Conservation (phyloP, 1,140 invertebrate species). For the Halesus radiatus region DNA sequence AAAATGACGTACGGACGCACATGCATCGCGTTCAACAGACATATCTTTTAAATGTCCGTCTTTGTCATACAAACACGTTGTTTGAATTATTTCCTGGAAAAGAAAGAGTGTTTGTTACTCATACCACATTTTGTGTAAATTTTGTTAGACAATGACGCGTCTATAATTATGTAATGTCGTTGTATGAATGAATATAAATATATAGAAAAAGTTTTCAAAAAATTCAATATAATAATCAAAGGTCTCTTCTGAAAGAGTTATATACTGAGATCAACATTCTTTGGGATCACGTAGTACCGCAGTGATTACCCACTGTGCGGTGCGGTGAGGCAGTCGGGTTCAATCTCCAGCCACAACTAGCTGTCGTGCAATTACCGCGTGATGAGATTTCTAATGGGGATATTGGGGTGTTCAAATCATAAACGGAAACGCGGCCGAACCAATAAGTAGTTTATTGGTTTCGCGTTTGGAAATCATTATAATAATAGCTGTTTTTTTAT, state of each 20-base stretch:
- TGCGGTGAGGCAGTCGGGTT: slow-evolving; percentile 14
- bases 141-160: no score
- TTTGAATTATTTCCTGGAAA: no score
- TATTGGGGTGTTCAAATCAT: slow-evolving; percentile 3
- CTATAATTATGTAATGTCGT: no score
- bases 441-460: slow-evolving; percentile 16
- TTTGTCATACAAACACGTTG: no score
- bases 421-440: slow-evolving; percentile 11
- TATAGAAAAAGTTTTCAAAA: no score
- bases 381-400: slow-evolving; percentile 45
- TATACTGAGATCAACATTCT: slow-evolving; percentile 15
- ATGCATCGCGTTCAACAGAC: no score
- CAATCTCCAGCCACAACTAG: slow-evolving; percentile 17
- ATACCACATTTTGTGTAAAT: no score
- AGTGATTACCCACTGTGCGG: slow-evolving; percentile 8
- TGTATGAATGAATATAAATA: no score
- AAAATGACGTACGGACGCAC: no score
- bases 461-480: background rate
- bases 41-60: no score
- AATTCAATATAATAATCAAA: no score
- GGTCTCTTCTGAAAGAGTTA: slow-evolving; percentile 5
- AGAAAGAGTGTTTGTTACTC: no score
- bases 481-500: background rate
- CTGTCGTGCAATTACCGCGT: slow-evolving; percentile 31
- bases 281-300: background rate